Evolutionary conservation across 2,113 vertebrate genomes (phyloP).

Genomic region (Ondatra zibethicus): DNA sequence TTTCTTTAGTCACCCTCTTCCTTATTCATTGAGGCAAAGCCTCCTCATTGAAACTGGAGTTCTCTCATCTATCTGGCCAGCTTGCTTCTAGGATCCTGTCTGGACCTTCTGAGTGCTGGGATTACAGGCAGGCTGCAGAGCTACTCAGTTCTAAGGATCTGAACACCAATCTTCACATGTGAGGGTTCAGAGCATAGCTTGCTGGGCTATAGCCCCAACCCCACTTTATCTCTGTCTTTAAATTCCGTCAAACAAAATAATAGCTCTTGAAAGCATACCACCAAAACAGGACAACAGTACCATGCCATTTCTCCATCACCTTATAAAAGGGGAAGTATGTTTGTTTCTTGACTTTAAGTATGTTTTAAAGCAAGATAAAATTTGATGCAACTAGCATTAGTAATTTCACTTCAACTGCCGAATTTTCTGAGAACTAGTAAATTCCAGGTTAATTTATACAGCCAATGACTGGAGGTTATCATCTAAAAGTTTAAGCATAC

Average conservation of each 20-base stretch:
- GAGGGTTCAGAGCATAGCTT: neutral
- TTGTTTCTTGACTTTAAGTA: conserved; percentile 49
- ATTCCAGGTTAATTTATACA: neutral
- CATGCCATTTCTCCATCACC: neutral
- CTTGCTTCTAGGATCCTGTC: neutral
- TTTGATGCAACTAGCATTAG: neutral
- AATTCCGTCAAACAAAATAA: neutral
- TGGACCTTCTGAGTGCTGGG: neutral
- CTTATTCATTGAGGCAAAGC: neutral
- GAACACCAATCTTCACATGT: neutral
- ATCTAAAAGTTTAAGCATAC: conserved; percentile 22
- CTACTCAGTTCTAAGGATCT: neutral
- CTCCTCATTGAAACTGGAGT: neutral
- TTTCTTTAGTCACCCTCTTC: neutral
- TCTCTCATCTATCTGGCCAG: neutral
- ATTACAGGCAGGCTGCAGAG: neutral
- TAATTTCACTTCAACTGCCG: conserved; percentile 22
- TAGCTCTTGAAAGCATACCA: conserved; percentile 20
- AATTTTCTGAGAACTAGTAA: conserved; percentile 12
- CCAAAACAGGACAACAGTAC: neutral
- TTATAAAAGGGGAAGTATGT: conserved; percentile 19
- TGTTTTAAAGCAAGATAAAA: conserved; percentile 56
- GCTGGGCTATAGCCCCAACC: neutral
- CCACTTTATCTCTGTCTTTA: neutral
- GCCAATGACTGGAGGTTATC: neutral